Percentiles rank a stretch among this genome's conserved stretches.
phyloP scores from a whole-genome alignment of 1,140 invertebrate species.

The Lethrus apterus region DNA sequence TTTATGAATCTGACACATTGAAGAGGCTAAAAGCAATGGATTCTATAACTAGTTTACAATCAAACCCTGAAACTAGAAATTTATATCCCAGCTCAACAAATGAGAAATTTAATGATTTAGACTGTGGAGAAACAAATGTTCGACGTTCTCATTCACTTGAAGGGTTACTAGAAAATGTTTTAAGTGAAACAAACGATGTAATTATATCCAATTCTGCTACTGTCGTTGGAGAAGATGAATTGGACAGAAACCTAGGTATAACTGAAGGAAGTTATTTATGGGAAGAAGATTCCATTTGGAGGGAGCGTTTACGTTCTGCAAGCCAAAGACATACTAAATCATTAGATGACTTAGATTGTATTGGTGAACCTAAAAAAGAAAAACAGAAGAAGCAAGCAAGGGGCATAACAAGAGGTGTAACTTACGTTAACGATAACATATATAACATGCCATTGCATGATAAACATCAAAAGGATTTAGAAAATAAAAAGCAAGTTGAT shows the following conservation, averaged over 20 bases:
- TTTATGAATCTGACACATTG: conserved; percentile 62
- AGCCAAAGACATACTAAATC: conserved; percentile 73
- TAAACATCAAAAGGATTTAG: conserved; percentile 27
- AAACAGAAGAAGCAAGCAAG: conserved; percentile 30
- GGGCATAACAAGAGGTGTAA: conserved; percentile 54
- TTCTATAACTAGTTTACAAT: conserved; percentile 42
- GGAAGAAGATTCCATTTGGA: conserved; percentile 76
- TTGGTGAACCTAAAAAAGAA: conserved; percentile 33
- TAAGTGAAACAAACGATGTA: conserved; percentile 34
- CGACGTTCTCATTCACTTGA: conserved; percentile 53
- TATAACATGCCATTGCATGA: conserved; percentile 45
- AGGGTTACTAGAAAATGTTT: conserved; percentile 52
- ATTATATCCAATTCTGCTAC: conserved; percentile 8
- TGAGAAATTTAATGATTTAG: conserved; percentile 37
- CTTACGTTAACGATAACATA: conserved; percentile 66
- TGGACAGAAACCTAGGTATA: conserved; percentile 6
- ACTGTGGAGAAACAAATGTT: conserved; percentile 22
- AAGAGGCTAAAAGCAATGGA: conserved; percentile 51
- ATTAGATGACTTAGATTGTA: conserved; percentile 66
- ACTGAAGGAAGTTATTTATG: conserved; percentile 59
- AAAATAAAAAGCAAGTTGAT: conserved; percentile 21
- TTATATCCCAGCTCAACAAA: conserved; percentile 44
- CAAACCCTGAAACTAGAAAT: conserved; percentile 43
- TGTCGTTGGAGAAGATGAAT: conserved; percentile 7
- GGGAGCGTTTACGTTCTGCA: conserved; percentile 67